Percentiles rank a stretch among this genome's conserved stretches.
These are phyloP conservation scores for Chironomus striatipennis DNA, from an alignment of 1,140 invertebrate species.

Conservation along the genomic window DNA sequence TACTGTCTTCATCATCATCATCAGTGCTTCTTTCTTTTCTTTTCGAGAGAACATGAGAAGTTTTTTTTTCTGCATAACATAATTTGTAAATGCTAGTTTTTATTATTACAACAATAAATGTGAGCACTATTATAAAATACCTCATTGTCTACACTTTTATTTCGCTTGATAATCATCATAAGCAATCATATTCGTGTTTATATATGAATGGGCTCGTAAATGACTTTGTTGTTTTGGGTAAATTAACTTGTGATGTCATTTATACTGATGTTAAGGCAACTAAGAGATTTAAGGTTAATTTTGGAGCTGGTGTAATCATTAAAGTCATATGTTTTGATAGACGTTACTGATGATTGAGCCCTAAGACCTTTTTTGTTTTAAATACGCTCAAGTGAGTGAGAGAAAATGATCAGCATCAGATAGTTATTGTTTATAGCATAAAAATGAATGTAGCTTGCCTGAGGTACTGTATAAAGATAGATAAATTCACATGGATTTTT, in stretches of 20 bases:
- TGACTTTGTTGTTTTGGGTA: neutral
- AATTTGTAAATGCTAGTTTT: neutral
- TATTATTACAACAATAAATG: neutral
- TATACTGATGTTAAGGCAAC: too few relatives aligned
- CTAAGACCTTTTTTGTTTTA: too few relatives aligned
- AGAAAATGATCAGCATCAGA: neutral
- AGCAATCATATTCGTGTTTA: neutral
- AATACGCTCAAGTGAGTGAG: neutral
- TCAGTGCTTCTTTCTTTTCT: neutral
- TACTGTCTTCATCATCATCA: too few relatives aligned
- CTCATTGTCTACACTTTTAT: conserved; percentile 7
- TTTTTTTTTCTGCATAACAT: neutral
- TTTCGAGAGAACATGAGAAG: neutral
- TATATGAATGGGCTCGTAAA: neutral
- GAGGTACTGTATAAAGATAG: neutral
- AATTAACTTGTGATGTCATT: neutral
- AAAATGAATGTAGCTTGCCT: neutral
- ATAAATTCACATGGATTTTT: neutral
- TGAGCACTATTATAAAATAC: neutral
- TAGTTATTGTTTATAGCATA: conserved; percentile 8
- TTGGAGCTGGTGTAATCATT: too few relatives aligned
- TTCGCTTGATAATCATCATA: neutral
- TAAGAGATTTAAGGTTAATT: too few relatives aligned
- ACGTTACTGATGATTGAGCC: too few relatives aligned
- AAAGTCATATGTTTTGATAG: too few relatives aligned